These are phyloP conservation scores for Atopsyche davidsoni DNA, from an alignment of 1,140 invertebrate genomes.

Conservation along the genomic window DNA sequence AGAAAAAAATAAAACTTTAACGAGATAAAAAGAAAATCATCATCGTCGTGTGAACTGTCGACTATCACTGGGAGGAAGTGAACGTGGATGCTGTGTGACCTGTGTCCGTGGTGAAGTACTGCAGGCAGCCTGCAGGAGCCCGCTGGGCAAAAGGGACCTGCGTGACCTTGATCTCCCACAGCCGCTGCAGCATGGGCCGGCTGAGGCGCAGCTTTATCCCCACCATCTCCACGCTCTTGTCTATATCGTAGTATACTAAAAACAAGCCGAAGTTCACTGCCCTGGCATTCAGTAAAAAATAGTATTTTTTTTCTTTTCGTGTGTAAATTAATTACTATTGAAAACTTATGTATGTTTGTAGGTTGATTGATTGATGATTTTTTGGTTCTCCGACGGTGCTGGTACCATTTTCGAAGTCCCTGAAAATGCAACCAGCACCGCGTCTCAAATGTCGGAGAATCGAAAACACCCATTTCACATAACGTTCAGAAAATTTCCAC, in stretches of 20 bases:
- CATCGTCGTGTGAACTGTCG: background rate
- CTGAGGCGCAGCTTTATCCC: constrained; percentile 52
- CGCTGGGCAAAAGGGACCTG: constrained; percentile 67
- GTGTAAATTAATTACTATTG: no score
- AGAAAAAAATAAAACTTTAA: no score
- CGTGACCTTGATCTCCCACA: constrained; percentile 69
- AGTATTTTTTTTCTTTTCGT: no score
- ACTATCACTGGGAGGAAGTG: background rate
- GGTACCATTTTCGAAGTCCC: no score
- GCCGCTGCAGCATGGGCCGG: constrained; percentile 52
- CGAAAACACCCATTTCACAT: background rate
- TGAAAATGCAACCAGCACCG: no score
- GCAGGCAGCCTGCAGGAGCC: constrained; percentile 67
- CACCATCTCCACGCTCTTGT: constrained; percentile 47
- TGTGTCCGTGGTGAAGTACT: constrained; percentile 57
- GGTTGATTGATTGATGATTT: no score
- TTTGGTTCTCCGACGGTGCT: no score
- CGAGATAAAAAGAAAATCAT: no score
- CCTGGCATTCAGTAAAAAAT: background rate
- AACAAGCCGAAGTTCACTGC: constrained; percentile 20
- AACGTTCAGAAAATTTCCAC: background rate
- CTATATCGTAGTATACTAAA: constrained; percentile 63
- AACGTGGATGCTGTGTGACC: constrained; percentile 34
- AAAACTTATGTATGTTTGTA: no score
- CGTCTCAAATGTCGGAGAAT: no score